A percentile compares a stretch with the other conserved stretches of the same genome.
Evolutionary conservation across 2,888 invertebrate genomes (phyloP).

Genomic region (Pyrochroa serraticornis): DNA sequence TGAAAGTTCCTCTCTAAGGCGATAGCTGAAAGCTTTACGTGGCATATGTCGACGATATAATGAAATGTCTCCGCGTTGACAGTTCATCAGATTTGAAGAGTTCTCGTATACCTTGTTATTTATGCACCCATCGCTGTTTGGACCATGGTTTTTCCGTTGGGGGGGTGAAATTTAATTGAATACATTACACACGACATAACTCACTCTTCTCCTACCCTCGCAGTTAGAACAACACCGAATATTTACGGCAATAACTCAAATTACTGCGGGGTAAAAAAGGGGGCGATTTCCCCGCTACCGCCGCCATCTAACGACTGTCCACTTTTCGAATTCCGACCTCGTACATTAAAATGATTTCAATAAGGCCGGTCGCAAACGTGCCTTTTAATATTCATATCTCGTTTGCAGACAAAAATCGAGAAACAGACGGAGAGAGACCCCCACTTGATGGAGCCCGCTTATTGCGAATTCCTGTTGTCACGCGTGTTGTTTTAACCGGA

Average conservation of each 20-base stretch:
- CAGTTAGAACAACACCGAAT: constrained; percentile 3
- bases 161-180: constrained; percentile 12
- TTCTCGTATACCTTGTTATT: constrained; percentile 8
- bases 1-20: constrained; percentile 7
- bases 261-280: constrained; percentile 1
- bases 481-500: constrained; percentile 49
- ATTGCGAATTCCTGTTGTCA: constrained; percentile 54
- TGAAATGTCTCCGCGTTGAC: constrained; percentile 11
- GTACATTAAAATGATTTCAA: constrained; percentile 35
- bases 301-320: neutral
- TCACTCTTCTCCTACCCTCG: neutral
- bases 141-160: neutral
- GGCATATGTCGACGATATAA: constrained; percentile 7
- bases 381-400: constrained; percentile 38
- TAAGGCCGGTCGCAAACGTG: constrained; percentile 25
- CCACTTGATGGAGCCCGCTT: constrained; percentile 44
- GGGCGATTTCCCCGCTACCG: neutral
- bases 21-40: neutral
- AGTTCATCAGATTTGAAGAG: constrained; percentile 19
- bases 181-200: neutral
- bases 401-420: constrained; percentile 34
- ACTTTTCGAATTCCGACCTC: constrained; percentile 23
- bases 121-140: constrained; percentile 2
- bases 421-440: constrained; percentile 17
- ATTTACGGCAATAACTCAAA: constrained; percentile 1